A percentile compares a stretch with the other conserved stretches of the same genome.
These are phyloP conservation scores for Coccyzus lansbergi DNA, from an alignment of 2,797 vertebrate genomes.

Conservation along the genomic window DNA sequence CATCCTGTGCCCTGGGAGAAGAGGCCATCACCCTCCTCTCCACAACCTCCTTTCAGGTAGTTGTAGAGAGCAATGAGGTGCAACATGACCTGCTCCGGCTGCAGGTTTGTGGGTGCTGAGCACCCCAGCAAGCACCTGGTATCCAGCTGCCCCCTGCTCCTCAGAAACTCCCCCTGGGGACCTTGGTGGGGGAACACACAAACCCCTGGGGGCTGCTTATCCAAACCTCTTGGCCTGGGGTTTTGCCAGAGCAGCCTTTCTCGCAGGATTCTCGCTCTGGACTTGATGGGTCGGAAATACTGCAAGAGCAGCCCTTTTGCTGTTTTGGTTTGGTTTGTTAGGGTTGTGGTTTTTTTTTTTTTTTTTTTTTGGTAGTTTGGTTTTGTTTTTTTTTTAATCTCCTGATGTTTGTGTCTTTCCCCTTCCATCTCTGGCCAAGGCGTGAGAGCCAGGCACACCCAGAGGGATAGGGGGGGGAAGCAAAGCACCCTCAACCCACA, in stretches of 20 bases:
- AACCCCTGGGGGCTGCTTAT: background rate
- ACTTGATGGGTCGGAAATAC: conserved; percentile 15
- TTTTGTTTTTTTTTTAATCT: background rate
- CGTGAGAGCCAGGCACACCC: background rate
- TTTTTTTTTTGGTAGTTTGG: no score
- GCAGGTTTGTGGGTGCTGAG: background rate
- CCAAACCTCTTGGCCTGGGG: background rate
- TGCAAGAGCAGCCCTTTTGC: conserved; percentile 49
- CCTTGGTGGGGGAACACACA: background rate
- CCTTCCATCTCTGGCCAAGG: background rate
- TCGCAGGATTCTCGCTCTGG: background rate
- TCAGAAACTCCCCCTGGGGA: background rate
- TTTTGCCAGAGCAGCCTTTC: background rate
- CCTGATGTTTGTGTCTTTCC: conserved; percentile 28
- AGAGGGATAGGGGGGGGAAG: background rate
- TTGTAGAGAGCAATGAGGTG: no score
- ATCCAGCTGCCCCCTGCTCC: background rate
- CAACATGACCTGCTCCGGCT: background rate
- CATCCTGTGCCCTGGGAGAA: no score
- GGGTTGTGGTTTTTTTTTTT: no score
- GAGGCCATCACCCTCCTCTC: no score
- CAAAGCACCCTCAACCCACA: background rate
- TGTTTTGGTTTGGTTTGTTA: conserved; percentile 22
- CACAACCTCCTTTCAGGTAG: no score
- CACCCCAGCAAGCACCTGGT: accelerated